Evolutionary conservation across 2,888 invertebrate genomes (phyloP), one percentile per base, ranked within the genome.

Genomic region (Philhelius pedissequus): DNA sequence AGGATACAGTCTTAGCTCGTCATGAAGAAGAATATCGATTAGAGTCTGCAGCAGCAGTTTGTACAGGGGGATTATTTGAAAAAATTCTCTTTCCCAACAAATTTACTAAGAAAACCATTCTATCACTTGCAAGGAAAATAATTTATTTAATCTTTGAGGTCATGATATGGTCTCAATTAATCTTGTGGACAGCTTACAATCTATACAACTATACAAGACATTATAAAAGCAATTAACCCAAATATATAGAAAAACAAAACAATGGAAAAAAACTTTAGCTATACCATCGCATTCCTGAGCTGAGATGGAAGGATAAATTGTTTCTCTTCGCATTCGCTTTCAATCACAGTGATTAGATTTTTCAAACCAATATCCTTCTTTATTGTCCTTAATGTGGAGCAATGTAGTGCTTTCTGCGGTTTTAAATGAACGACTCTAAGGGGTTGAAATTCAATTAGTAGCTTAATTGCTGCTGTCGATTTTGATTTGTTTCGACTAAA

Each of bases 371-470:
- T 64, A 32, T 48, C 64, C 64, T 11, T 56, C 6, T 9, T 20
- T 40, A 3, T 13, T 45, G 43, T 48, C 32, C 9, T 22, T 64
- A 32, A 32, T 64, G n/a, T n/a, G 32, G 20, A 30, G 7, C 6
- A 27, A 8, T 7, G n/a, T 9, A 64, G 62, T 15, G 25, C 32
- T 15, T 11, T n/a, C n/a, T 48, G 32, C 20, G 25, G 27, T 64
- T 58, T n/a, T 32, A 27, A 54, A 35, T 54, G 50, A 66, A 70
- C 70, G 66, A 20, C 38, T 22, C 43, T 76, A 58, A 64, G 81
- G 35, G 64, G 76, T 76, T 60, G 20, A 13, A 76, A 81, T 71
- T 70, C 81, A 76, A 81, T 81, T 81, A 81, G 43, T 58, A 76
- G 32, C 64, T 27, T 70, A 70, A 81, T 81, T 81, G 70, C 64